phyloP scores from a whole-genome alignment of 2,888 invertebrate species.

The Cosmopolites sordidus region DNA sequence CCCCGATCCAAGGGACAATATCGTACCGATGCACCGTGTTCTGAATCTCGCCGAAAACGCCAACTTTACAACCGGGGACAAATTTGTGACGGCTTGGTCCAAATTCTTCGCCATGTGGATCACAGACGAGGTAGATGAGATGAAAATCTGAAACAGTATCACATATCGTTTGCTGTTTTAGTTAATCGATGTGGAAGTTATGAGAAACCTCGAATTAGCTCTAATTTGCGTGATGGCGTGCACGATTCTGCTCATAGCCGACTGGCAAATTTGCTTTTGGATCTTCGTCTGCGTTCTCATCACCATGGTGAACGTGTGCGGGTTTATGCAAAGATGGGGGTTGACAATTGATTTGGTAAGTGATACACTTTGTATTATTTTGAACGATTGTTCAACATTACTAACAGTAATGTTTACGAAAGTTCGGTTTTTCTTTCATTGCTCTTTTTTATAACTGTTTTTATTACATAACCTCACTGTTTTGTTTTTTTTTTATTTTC shows the following conservation, averaged over 20 bases:
- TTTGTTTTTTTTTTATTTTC: too few species aligned
- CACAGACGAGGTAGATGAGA: constrained; percentile 66
- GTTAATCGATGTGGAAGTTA: constrained; percentile 69
- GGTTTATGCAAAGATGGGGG: constrained; percentile 77
- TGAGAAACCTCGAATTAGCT: constrained; percentile 70
- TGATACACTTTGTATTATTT: background rate
- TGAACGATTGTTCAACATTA: too few species aligned
- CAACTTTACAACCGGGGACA: constrained; percentile 59
- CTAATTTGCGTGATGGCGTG: constrained; percentile 76
- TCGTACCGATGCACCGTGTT: constrained; percentile 68
- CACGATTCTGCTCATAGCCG: constrained; percentile 69
- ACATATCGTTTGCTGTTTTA: too few species aligned
- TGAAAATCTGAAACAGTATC: too few species aligned
- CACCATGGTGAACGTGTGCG: constrained; percentile 69
- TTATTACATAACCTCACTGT: too few species aligned
- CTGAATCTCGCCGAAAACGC: constrained; percentile 55
- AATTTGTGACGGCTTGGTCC: constrained; percentile 66
- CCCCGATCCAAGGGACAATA: constrained; percentile 60
- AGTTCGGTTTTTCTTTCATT: too few species aligned
- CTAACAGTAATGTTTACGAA: too few species aligned
- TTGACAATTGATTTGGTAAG: constrained; percentile 70
- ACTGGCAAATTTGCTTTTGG: constrained; percentile 72
- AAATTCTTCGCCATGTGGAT: constrained; percentile 71
- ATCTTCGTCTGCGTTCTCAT: constrained; percentile 71
- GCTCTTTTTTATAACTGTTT: too few species aligned